Percentiles rank a stretch among this genome's conserved stretches.
These are phyloP conservation scores for Scrobipalpa atriplicella DNA, from an alignment of 2,888 invertebrate genomes.

Conservation along the genomic window DNA sequence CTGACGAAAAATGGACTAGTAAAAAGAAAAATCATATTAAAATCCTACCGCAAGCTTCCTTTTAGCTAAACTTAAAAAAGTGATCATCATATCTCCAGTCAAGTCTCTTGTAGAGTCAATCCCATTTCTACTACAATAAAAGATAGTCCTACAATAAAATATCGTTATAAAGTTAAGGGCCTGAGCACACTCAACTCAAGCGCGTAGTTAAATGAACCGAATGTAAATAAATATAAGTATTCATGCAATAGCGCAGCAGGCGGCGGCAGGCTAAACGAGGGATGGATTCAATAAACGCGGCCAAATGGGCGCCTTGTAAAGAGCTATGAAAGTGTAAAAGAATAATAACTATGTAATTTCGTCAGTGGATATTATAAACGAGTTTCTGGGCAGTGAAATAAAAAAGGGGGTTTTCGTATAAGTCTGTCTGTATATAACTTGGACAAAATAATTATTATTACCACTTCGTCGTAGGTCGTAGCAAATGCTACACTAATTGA, in stretches of 20 bases:
- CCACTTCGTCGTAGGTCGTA: no score
- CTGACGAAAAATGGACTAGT: no score
- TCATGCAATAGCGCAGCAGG: slow-evolving; percentile 71
- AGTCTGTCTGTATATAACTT: neutral
- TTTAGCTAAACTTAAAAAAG: neutral
- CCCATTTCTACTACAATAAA: slow-evolving; percentile 22
- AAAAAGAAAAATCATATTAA: no score
- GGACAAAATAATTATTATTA: no score
- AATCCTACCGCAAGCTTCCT: no score
- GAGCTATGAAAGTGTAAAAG: slow-evolving; percentile 30
- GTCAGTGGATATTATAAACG: slow-evolving; percentile 9
- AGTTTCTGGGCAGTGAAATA: neutral
- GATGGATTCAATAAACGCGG: slow-evolving; percentile 67
- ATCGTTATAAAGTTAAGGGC: slow-evolving; percentile 55
- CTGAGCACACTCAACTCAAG: slow-evolving; percentile 68
- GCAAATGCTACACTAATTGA: no score
- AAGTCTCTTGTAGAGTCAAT: neutral
- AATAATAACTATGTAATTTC: slow-evolving; percentile 35
- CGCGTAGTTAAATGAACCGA: slow-evolving; percentile 78
- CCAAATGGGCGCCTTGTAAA: slow-evolving; percentile 48
- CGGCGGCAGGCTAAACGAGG: slow-evolving; percentile 60
- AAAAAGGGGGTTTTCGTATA: neutral
- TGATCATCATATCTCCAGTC: neutral
- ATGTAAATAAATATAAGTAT: slow-evolving; percentile 81
- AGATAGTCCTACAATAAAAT: slow-evolving; percentile 49